Evolutionary conservation across 2,888 invertebrate genomes (phyloP), one percentile per base, ranked within the genome.

Genomic region (Argyresthia albistria): DNA sequence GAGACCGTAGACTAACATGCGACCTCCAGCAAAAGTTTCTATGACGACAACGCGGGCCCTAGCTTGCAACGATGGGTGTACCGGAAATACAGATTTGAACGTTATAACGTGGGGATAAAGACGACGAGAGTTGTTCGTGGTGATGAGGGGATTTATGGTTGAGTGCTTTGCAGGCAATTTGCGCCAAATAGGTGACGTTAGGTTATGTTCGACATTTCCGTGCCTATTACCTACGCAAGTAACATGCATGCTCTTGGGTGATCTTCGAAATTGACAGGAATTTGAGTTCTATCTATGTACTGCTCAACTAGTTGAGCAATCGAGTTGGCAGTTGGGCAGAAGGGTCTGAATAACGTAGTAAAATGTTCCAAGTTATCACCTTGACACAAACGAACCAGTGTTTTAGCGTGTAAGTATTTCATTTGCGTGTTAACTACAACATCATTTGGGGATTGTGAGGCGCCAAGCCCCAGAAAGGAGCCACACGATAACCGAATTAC

Each of bases 391-490:
- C 15, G 15, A 16, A 65, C 65, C 69, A 69, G 70, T 67, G 65
- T 60, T 59, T 67, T n/a, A n/a, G 69, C 59, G 59, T 56, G 54
- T n/a, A n/a, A n/a, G n/a, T n/a, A n/a, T n/a, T n/a, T n/a, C n/a
- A 59, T 64, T 62, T 70, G 66, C 66, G 57, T 61, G 57, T 58
- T 53, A 62, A 70, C 72, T 68, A 67, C 69, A 72, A 71, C 65
- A 68, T 58, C 57, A 56, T 58, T 58, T 10, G 58, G 57, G 61
- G 66, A 68, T 69, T 65, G 65, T 59, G 58, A 25, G 25, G 25
- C 25, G 6, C 2, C 25, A 25, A 25, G 2, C 25, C 3, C 25
- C 6, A 25, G 6, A 25, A 25, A 25, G 2, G 25, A 25, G 48
- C 48, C 37, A 15, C n/a, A 15, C 14, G 48, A 48, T 48, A 48